Evolutionary conservation across 2,888 invertebrate genomes (phyloP), one percentile per base, ranked within the genome.

Genomic region (Parnassius mnemosyne): DNA sequence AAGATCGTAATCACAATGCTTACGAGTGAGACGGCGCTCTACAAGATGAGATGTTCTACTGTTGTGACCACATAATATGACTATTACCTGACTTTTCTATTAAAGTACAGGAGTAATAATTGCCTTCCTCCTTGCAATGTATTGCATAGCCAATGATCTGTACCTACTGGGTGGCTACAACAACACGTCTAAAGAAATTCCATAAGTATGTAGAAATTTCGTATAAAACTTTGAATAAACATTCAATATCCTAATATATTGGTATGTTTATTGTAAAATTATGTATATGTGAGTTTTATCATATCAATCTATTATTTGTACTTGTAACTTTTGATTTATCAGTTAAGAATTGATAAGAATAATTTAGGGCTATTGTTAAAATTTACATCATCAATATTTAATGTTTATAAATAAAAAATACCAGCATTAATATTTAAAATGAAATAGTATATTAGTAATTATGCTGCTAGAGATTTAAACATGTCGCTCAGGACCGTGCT

Each of bases 11-110:
- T 56, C 43, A 58, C 52, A 43, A 56, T 67, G 66, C 47, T 81
- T 66, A 73, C 57, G 81, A 89, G 73, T 69, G 87, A 81, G 90
- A 89, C 65, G 68, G 74, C 76, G 80, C 80, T 78, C 80, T 84
- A 84, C 75, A 77, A 77, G 77, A 77, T 75, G 69, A 81, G 73
- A 79, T 79, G 72, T 66, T 63, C 47, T 62, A 65, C 65, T 69
- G 66, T 63, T 58, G 58, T 63, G 55, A 41, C 56, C 63, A 63
- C 63, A 63, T 60, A 63, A 63, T 60, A 63, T 60, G 63, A 63
- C 49, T 63, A 55, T 59, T 63, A 63, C 63, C 63, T 63, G 63
- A 53, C 56, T 63, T 60, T 64, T 60, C 57, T 60, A 57, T 60
- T 57, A 43, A 63, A 55, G 20, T 59, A 59, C 42, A 42, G 41